Conservation (phyloP, 1,140 invertebrate species). For the Tribolium castaneum region DNA sequence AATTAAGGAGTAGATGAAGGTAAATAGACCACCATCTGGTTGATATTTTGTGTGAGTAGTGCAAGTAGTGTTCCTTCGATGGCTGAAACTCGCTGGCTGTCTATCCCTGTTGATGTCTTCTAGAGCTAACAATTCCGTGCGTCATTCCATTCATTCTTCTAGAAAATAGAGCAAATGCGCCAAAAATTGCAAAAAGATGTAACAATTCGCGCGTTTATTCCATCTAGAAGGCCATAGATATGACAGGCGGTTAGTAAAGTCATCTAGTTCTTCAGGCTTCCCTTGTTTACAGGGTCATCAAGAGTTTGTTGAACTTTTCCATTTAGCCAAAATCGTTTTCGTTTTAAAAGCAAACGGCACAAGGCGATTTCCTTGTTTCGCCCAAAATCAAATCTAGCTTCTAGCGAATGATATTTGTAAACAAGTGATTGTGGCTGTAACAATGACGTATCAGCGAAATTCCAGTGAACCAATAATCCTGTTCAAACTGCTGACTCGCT, state of each 20-base stretch:
- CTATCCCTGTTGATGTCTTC: constrained; percentile 38
- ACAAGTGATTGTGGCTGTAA: constrained; percentile 18
- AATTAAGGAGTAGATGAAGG: constrained; percentile 60
- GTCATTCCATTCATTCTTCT: constrained; percentile 23
- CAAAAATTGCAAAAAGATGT: neutral
- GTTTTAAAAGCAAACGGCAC: constrained; percentile 10
- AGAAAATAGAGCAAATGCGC: constrained; percentile 16
- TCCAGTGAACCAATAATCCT: neutral
- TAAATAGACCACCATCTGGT: constrained; percentile 27
- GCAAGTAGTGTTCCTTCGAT: neutral
- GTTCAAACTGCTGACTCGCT: neutral
- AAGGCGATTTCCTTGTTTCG: neutral
- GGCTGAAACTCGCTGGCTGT: neutral
- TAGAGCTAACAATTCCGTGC: constrained; percentile 32
- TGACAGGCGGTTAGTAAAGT: neutral
- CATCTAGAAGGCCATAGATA: neutral
- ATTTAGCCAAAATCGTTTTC: constrained; percentile 21
- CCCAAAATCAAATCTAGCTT: neutral
- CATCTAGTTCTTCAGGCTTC: constrained; percentile 34
- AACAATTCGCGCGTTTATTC: neutral
- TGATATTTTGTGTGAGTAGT: neutral
- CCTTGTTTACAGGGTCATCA: constrained; percentile 48
- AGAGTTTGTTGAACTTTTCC: constrained; percentile 51
- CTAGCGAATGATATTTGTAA: neutral
- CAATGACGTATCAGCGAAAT: constrained; percentile 29